A percentile compares a stretch with the other conserved stretches of the same genome.
These are phyloP conservation scores for Odontomachus brunneus DNA, from an alignment of 1,140 invertebrate genomes.

Conservation along the genomic window DNA sequence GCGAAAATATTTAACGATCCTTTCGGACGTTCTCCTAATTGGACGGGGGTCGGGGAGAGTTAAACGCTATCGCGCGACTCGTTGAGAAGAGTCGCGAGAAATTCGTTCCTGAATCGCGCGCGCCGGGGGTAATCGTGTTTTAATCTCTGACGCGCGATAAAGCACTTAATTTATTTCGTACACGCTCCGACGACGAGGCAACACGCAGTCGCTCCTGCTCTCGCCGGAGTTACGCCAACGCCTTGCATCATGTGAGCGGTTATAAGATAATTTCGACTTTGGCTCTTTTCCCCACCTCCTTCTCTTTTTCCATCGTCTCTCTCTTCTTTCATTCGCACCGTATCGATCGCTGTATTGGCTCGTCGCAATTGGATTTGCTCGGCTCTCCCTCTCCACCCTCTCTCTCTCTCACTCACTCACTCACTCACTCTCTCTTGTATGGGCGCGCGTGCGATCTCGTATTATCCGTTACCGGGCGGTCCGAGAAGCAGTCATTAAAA, in stretches of 20 bases:
- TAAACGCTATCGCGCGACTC: no score
- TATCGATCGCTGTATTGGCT: constrained; percentile 26
- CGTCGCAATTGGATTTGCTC: constrained; percentile 41
- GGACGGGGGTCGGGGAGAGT: not conserved
- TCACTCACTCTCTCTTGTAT: not conserved
- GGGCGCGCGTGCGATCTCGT: constrained; percentile 1
- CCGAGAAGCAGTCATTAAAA: constrained; percentile 50
- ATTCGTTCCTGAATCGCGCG: not conserved
- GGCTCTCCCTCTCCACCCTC: not conserved
- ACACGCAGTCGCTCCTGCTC: not conserved
- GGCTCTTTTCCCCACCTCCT: no score
- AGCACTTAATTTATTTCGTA: not conserved
- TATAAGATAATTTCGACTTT: constrained; percentile 32
- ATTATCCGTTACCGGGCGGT: constrained; percentile 25
- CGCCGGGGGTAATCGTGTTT: not conserved
- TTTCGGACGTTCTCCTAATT: not conserved
- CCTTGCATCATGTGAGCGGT: constrained; percentile 13
- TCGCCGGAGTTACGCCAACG: constrained; percentile 3
- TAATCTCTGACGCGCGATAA: not conserved
- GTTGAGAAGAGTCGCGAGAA: no score
- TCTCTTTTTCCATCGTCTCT: not conserved
- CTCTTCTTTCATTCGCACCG: not conserved
- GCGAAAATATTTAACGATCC: not conserved
- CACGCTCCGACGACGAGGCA: not conserved
- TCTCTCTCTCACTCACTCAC: no score